A percentile compares a stretch with the other conserved stretches of the same genome.
Evolutionary conservation across 2,113 vertebrate species (phyloP).

Genomic region (Neogobius melanostomus): DNA sequence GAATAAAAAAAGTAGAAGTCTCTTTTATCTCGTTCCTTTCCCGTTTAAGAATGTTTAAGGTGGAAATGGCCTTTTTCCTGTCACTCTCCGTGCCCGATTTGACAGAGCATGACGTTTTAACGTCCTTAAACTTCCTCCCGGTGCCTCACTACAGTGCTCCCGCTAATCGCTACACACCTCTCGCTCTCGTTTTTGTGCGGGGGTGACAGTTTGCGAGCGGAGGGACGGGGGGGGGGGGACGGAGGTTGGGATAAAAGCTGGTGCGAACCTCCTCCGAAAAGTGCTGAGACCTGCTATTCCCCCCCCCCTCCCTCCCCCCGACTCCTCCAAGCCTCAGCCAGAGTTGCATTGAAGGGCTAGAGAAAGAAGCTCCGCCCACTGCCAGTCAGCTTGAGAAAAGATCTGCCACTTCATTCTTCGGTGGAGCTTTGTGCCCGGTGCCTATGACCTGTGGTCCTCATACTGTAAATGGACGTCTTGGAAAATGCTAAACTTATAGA

Average conservation of each 20-base stretch:
- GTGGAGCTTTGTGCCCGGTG: too few relatives aligned
- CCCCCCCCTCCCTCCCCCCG: not conserved
- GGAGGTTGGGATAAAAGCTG: not conserved
- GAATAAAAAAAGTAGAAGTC: too few relatives aligned
- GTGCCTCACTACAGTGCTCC: slow-evolving; percentile 6
- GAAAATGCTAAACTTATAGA: too few relatives aligned
- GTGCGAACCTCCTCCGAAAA: slow-evolving; percentile 57
- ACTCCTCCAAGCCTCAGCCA: not conserved
- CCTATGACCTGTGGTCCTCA: too few relatives aligned
- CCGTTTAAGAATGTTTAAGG: not conserved
- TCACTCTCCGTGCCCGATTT: slow-evolving; percentile 28
- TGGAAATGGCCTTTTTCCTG: slow-evolving; percentile 39
- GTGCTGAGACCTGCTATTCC: slow-evolving; percentile 59
- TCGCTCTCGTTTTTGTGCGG: slow-evolving; percentile 33
- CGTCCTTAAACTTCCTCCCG: slow-evolving; percentile 42
- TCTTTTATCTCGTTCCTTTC: too few relatives aligned
- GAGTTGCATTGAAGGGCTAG: slow-evolving; percentile 3
- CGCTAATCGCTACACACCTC: slow-evolving; percentile 63
- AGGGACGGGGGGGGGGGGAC: not conserved
- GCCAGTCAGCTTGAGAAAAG: slow-evolving; percentile 25
- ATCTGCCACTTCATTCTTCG: slow-evolving; percentile 22
- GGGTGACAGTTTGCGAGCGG: slow-evolving; percentile 36
- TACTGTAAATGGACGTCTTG: too few relatives aligned
- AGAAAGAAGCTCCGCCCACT: slow-evolving; percentile 28
- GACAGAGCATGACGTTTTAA: slow-evolving; percentile 53